phyloP scores from a whole-genome alignment of 2,797 vertebrate species.

The Pyrrhura leucotis region DNA sequence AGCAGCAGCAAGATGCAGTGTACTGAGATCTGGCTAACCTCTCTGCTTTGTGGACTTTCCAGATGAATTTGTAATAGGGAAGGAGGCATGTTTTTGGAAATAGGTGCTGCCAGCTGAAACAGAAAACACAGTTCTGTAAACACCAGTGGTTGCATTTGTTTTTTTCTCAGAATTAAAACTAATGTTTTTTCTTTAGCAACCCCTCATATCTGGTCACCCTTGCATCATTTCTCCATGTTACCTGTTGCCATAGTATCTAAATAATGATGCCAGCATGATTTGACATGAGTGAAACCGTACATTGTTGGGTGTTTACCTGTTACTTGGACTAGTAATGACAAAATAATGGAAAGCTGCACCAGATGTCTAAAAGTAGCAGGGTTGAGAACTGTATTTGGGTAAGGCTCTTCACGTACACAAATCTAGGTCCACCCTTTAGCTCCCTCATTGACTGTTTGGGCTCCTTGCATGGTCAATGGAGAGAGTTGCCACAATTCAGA shows the following conservation, averaged over 20 bases:
- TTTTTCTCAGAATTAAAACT: neutral
- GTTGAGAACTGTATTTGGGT: neutral
- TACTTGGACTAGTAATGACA: neutral
- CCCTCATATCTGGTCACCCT: neutral
- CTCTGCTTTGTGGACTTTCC: slow-evolving; percentile 4
- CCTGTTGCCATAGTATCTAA: slow-evolving; percentile 2
- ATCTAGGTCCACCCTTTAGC: neutral
- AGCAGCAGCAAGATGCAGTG: neutral
- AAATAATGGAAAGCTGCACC: neutral
- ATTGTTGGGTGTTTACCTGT: neutral
- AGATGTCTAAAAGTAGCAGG: neutral
- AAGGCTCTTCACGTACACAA: neutral
- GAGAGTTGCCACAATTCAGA: neutral
- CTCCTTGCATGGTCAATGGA: neutral
- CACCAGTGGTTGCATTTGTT: neutral
- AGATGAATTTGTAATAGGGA: slow-evolving; percentile 2
- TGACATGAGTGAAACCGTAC: neutral
- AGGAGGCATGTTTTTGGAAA: slow-evolving; percentile 22
- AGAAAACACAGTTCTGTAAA: slow-evolving; percentile 45
- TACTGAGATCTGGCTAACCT: neutral
- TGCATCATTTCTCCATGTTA: slow-evolving; percentile 9
- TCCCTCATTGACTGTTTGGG: fast-evolving
- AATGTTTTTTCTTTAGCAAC: neutral
- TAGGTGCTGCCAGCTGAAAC: slow-evolving; percentile 41
- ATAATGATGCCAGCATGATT: neutral